Conservation (phyloP, 2,113 vertebrate species). For the Pelobates fuscus region DNA sequence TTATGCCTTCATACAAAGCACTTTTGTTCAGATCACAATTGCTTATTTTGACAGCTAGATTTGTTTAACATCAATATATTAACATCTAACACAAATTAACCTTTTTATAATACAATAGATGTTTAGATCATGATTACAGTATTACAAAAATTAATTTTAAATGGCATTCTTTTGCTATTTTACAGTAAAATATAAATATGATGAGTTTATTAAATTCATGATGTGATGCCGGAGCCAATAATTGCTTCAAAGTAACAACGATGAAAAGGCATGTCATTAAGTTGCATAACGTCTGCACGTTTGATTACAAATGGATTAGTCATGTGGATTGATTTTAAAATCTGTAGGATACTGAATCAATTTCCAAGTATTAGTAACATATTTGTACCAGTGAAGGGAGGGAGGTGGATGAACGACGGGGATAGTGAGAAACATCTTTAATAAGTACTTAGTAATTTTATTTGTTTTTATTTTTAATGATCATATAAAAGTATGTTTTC, state of each 20-base stretch:
- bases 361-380: too few species aligned
- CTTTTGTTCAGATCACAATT: too few species aligned
- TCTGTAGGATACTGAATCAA: too few species aligned
- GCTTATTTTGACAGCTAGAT: too few species aligned
- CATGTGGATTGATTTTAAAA: background rate
- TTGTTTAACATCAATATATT: background rate
- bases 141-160: background rate
- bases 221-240: background rate
- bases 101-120: background rate
- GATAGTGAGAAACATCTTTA: too few species aligned
- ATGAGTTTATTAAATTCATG: background rate
- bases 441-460: too few species aligned
- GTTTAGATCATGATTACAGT: background rate
- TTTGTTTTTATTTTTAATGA: too few species aligned
- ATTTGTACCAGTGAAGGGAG: too few species aligned
- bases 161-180: background rate
- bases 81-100: background rate
- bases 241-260: conserved; percentile 13
- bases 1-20: too few species aligned
- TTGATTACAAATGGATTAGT: conserved; percentile 2
- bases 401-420: too few species aligned
- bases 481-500: too few species aligned
- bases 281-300: background rate
- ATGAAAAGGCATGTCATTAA: background rate
- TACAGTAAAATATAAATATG: background rate